Evolutionary conservation across 2,888 invertebrate species (phyloP), one percentile per base, ranked within the genome.

Genomic region (Alentia gelatinosa): DNA sequence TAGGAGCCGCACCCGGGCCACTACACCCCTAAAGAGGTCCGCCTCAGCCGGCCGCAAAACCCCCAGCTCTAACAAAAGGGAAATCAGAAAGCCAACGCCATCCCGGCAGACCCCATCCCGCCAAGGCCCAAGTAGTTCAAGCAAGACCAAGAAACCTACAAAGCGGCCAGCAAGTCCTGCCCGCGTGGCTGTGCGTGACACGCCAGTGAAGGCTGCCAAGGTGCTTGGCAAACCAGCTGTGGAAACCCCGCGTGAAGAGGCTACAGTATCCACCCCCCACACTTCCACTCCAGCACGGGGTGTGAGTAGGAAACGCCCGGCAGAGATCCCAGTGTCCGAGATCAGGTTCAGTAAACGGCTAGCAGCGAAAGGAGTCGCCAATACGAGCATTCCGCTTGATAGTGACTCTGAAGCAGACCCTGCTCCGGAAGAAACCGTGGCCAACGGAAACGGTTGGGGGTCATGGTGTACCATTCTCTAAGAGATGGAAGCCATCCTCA

Each of bases 381-480:
- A 79, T 39, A 79, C 35, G 15, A 79, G 37, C 39, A 35, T 79
- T 12, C 23, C 19, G 19, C 23, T 56, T 19, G n/a, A 19, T 5
- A n/a, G 19, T 19, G 56, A 56, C 56, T 56, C 56, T 3, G 12
- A 19, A 3, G 1, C 56, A 12, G n/a, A n/a, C n/a, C n/a, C n/a
- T n/a, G 56, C 56, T n/a, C 19, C 68, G 1, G 68, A 68, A 68
- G 68, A 68, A n/a, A 3, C 12, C n/a, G 56, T 56, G 12, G 68
- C 68, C 30, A 68, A 68, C 12, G 79, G 79, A 35, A 79, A 39
- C 15, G 35, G 37, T 9, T 79, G 79, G 79, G 30, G 26, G 12
- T 79, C 79, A 4, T 79, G 79, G 79, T 79, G 79, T 79, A 39
- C 79, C 4, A 79, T 79, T 39, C 79, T 79, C 39, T 79, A 79